These are phyloP conservation scores for Adela reaumurella DNA, from an alignment of 2,888 invertebrate species.

Conservation along the genomic window DNA sequence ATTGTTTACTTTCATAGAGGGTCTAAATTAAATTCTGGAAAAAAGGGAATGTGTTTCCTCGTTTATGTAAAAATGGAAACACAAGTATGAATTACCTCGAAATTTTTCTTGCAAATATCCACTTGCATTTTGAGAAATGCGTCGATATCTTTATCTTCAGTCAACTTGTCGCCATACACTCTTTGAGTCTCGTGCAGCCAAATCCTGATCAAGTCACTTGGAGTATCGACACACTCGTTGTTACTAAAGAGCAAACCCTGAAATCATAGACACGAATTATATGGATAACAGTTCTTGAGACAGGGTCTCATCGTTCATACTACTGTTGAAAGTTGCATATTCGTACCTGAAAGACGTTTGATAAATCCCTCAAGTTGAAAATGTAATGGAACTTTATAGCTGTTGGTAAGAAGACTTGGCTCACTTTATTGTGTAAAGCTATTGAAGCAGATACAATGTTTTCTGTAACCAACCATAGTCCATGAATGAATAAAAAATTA, in stretches of 20 bases:
- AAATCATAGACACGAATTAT: too few relatives aligned
- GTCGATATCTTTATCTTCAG: constrained; percentile 74
- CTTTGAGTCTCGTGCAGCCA: constrained; percentile 98
- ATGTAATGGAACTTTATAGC: constrained; percentile 94
- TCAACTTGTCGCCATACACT: constrained; percentile 89
- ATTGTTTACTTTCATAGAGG: too few relatives aligned
- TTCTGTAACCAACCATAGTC: constrained; percentile 30
- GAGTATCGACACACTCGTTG: constrained; percentile 68
- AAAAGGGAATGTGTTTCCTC: too few relatives aligned
- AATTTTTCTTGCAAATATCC: constrained; percentile 77
- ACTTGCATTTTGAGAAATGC: constrained; percentile 66
- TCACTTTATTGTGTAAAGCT: constrained; percentile 79
- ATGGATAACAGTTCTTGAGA: too few relatives aligned
- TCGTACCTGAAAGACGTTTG: constrained; percentile 87
- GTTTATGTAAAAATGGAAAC: too few relatives aligned
- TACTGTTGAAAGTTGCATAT: background rate
- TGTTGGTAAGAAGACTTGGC: constrained; percentile 86
- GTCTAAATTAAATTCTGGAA: too few relatives aligned
- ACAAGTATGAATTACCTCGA: too few relatives aligned
- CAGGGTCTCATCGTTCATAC: background rate
- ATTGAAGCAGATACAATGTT: constrained; percentile 81
- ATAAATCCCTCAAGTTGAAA: constrained; percentile 88
- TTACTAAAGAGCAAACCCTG: constrained; percentile 84
- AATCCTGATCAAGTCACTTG: constrained; percentile 70
- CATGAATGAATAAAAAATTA: too few relatives aligned